phyloP scores from a whole-genome alignment of 2,113 vertebrate species.

The Percopsis transmontana region DNA sequence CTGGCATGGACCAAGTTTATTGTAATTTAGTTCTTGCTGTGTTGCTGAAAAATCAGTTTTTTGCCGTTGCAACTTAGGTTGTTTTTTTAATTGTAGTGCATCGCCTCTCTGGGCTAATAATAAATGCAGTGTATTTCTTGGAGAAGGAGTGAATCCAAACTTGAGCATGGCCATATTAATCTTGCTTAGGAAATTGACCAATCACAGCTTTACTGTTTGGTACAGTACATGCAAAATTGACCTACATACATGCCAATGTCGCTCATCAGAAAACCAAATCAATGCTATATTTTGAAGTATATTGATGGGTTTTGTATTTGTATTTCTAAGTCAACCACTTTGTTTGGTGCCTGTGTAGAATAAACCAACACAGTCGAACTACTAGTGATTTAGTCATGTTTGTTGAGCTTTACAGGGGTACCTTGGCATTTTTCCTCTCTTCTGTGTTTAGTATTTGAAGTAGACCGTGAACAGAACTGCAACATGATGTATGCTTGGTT shows the following conservation, averaged over 20 bases:
- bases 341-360: slow-evolving; percentile 28
- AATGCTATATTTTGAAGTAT: slow-evolving; percentile 50
- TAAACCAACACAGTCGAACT: slow-evolving; percentile 29
- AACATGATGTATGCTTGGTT: slow-evolving; percentile 56
- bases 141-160: slow-evolving; percentile 7
- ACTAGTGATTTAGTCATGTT: slow-evolving; percentile 43
- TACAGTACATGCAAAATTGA: slow-evolving; percentile 9
- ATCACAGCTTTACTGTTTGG: slow-evolving; percentile 27
- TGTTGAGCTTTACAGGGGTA: slow-evolving; percentile 32
- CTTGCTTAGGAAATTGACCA: slow-evolving; percentile 6
- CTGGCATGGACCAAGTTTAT: slow-evolving; percentile 40
- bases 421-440: not conserved
- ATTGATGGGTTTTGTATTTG: slow-evolving; percentile 54
- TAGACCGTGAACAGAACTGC: slow-evolving; percentile 48
- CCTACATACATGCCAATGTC: slow-evolving; percentile 19
- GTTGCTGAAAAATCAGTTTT: slow-evolving; percentile 48
- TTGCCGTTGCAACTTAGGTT: slow-evolving; percentile 54
- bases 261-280: slow-evolving; percentile 18
- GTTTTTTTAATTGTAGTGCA: slow-evolving; percentile 45
- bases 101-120: slow-evolving; percentile 36
- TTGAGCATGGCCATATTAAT: slow-evolving; percentile 16
- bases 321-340: slow-evolving; percentile 35
- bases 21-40: slow-evolving; percentile 46
- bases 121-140: slow-evolving; percentile 42
- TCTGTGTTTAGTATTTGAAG: slow-evolving; percentile 59